These are phyloP conservation scores for Gymnoscelis rufifasciata DNA, from an alignment of 2,888 invertebrate genomes.

Conservation along the genomic window DNA sequence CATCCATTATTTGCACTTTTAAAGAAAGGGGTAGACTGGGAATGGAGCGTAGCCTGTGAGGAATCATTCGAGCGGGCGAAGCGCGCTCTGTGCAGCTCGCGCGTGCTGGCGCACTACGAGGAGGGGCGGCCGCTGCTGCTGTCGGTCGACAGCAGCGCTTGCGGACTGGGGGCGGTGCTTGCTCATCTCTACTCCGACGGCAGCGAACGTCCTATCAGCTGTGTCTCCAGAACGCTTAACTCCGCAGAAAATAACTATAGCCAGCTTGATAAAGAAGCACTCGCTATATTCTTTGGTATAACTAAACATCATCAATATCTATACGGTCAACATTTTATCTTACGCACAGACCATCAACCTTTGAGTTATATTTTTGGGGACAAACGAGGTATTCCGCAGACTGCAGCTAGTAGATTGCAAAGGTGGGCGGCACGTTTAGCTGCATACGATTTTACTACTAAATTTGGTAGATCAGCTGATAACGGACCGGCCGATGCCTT, in stretches of 20 bases:
- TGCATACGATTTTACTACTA: not conserved
- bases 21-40: not conserved
- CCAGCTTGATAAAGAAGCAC: constrained; percentile 30
- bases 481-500: not conserved
- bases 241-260: constrained; percentile 29
- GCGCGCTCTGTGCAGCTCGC: not conserved
- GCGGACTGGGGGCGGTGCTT: not conserved
- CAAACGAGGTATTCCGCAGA: too few relatives aligned
- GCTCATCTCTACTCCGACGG: not conserved
- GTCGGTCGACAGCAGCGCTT: not conserved
- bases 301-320: constrained; percentile 27
- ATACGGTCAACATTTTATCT: constrained; percentile 19
- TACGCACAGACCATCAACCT: constrained; percentile 8
- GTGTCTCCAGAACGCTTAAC: constrained; percentile 13
- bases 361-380: not conserved
- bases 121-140: not conserved
- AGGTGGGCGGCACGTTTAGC: not conserved
- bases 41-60: not conserved
- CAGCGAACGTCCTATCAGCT: too few relatives aligned
- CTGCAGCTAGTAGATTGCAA: not conserved
- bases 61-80: not conserved
- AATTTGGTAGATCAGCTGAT: not conserved
- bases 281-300: constrained; percentile 28
- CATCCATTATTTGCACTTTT: not conserved
- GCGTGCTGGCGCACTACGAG: not conserved